Conservation (phyloP, 2,113 vertebrate species). For the Synodontis membranacea region DNA sequence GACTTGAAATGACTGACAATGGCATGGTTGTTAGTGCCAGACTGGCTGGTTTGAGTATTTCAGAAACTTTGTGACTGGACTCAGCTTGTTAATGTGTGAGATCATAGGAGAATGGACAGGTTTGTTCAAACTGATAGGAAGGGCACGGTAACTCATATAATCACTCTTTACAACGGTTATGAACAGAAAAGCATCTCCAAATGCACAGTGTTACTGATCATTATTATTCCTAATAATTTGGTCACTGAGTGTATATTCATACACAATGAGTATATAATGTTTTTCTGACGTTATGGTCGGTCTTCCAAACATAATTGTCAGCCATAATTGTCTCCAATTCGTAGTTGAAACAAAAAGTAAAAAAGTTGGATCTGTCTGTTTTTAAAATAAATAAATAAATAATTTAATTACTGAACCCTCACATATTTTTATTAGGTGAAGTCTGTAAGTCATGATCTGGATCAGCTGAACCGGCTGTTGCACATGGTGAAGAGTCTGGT, state of each 20-base stretch:
- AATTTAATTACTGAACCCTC: not conserved
- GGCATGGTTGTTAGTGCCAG: too few species aligned
- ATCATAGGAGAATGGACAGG: too few species aligned
- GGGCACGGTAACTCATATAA: too few species aligned
- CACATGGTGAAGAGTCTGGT: slow-evolving; percentile 89
- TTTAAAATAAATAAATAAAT: too few species aligned
- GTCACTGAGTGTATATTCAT: not conserved
- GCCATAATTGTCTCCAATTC: not conserved
- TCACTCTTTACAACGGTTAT: too few species aligned
- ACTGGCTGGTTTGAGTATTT: not conserved
- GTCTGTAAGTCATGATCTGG: slow-evolving; percentile 87
- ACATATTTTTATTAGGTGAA: slow-evolving; percentile 76
- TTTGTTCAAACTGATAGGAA: too few species aligned
- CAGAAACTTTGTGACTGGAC: too few species aligned
- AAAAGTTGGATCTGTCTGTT: not conserved
- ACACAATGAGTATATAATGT: too few species aligned
- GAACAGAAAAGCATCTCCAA: too few species aligned
- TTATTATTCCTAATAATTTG: not conserved
- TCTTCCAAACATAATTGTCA: not conserved
- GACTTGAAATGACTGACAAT: too few species aligned
- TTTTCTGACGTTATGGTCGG: not conserved
- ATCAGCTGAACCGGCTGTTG: slow-evolving; percentile 86
- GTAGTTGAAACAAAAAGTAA: not conserved
- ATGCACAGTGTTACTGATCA: too few species aligned
- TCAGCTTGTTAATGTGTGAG: too few species aligned